Evolutionary conservation across 2,113 vertebrate species (phyloP), one percentile per base, ranked within the genome.

Genomic region (Bubo bubo): DNA sequence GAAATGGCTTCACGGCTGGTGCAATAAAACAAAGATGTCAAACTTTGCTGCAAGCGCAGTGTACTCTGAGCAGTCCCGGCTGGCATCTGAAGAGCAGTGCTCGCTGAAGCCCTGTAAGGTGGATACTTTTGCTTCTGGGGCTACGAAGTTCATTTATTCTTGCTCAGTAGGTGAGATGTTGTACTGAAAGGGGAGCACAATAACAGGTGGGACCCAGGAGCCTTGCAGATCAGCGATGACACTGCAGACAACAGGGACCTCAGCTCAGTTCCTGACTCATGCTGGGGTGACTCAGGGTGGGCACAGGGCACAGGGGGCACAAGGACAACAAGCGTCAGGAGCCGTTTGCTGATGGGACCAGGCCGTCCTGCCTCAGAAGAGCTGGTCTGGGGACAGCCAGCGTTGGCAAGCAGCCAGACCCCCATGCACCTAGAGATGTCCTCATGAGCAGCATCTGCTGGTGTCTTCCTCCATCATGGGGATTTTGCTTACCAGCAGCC

Each of bases 181-280:
- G 85, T 27, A 4, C n/a, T 22, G 70, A 24, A n/a, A 79, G 49
- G 35, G 53, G 13, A 56, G 14, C 8, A 18, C 17, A 1, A 8
- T 0, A 34, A 16, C 49, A 35, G 5, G 12, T 18, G 23, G 21
- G 27, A 71, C 15, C 26, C 11, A 5, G 9, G 23, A 72, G 64
- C 53, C 68, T 56, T 3, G 7, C 50, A 5, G 32, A 8, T 8
- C 45, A 8, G 32, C 4, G 0, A 13, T 1, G 37, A 24, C 47
- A 6, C 15, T 47, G 62, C 37, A 50, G 21, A 7, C 1, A 11
- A 4, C 0, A 0, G 32, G 26, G 58, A 59, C 23, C 43, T 72
- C 53, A 22, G 49, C 62, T 64, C 49, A 3, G 8, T 2, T 67
- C 49, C 86, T 60, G 66, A 5, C 67, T 35, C 59, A 1, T 2